Percentiles rank a stretch among this genome's conserved stretches.
phyloP scores from a whole-genome alignment of 2,797 vertebrate species.

The Todus mexicanus region DNA sequence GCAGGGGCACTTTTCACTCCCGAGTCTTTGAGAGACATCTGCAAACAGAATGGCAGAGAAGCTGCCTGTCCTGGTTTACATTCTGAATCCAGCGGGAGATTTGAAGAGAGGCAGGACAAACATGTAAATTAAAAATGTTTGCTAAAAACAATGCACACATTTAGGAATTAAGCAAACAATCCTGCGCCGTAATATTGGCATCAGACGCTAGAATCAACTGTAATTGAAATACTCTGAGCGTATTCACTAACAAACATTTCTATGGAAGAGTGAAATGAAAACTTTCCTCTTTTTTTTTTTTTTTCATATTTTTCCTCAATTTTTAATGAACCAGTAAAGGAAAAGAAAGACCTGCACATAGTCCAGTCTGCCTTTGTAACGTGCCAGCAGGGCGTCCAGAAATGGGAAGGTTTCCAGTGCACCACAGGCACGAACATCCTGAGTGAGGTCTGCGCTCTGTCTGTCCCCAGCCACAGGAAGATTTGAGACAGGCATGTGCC shows the following conservation, averaged over 20 bases:
- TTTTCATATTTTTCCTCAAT: neutral
- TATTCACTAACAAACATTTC: conserved; percentile 34
- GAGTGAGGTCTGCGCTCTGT: neutral
- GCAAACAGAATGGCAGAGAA: neutral
- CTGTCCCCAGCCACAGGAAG: neutral
- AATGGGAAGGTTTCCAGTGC: neutral
- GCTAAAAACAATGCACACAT: conserved; percentile 59
- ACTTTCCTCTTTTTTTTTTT: neutral
- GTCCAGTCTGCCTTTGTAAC: neutral
- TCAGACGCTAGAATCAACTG: conserved; percentile 35
- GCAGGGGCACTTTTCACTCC: neutral
- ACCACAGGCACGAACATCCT: neutral
- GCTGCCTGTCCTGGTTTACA: neutral
- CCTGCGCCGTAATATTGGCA: conserved; percentile 55
- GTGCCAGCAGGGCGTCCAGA: neutral
- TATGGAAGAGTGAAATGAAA: conserved; percentile 25
- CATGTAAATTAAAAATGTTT: conserved; percentile 47
- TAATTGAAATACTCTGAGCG: conserved; percentile 46
- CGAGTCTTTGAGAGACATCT: neutral
- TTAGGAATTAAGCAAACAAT: conserved; percentile 69
- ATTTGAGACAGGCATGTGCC: neutral
- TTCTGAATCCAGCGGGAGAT: neutral
- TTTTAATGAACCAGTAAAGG: neutral
- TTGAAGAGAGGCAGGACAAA: conserved; percentile 20
- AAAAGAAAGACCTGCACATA: neutral